Base-by-base conservation (phyloP, 2,797 vertebrate species). In the Lycodopsis pacificus region DNA sequence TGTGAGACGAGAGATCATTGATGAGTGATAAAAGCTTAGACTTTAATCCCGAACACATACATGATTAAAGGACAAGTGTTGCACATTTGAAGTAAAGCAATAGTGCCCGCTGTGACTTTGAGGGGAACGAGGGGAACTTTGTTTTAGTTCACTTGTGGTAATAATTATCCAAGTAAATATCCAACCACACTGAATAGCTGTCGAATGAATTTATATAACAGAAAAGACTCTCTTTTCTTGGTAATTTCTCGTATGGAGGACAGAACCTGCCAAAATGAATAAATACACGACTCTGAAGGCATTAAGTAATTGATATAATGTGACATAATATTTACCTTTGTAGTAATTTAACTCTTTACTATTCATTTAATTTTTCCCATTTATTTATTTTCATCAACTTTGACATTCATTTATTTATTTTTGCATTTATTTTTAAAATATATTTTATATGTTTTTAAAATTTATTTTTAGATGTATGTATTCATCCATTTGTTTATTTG, bases 1-100 rank as follows among this genome's bases (percentile, higher is more conserved):
- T 72, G 62, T 64, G 77, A 85, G 77, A 81, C 22, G 71, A 84
- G 71, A 76, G 83, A 93, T 88, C 70, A 73, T 30, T 79, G 77
- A 91, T 83, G 76, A 86, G 76, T 56, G 89, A 91, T 91, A 91
- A 89, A 76, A 71, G 84, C 81, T 91, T 61, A 85, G 74, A 32
- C 71, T 80, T 81, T 86, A 91, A 92, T 90, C 86, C 88, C 59
- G 62, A 88, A 81, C 85, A 83, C 78, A 65, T 70, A 72, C 73
- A 73, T 71, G 78, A 89, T 90, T 87, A 86, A 17, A 65, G 74
- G 73, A 77, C 72, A 42, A 82, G 77, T 73, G 70, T 82, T 87
- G 76, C 71, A 69, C 70, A 54, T 81, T 78, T 84, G 19, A 82
- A 80, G 74, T 54, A 42, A 73, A 76, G 77, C 64, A 44, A 58